Conservation (phyloP, 2,888 invertebrate genomes). For the Melipona beecheii region DNA sequence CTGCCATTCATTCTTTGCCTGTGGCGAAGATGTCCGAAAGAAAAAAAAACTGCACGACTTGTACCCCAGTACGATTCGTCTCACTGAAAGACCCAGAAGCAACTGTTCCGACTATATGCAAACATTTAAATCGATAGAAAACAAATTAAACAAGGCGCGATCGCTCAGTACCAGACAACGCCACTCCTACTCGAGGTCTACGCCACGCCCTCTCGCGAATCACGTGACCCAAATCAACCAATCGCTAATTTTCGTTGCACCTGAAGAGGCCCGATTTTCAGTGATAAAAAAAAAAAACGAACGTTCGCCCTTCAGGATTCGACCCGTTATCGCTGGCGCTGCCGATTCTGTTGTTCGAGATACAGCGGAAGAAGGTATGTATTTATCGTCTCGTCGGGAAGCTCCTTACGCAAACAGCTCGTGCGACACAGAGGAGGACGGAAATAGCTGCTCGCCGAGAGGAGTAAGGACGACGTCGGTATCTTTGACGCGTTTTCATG, state of each 20-base stretch:
- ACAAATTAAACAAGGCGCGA: too few species aligned
- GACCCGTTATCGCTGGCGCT: not conserved
- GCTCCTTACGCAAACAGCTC: constrained; percentile 9
- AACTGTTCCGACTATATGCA: too few species aligned
- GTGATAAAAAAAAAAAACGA: not conserved
- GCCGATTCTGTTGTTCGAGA: constrained; percentile 30
- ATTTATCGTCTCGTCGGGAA: constrained; percentile 15
- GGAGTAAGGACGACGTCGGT: not conserved
- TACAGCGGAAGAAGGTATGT: constrained; percentile 18
- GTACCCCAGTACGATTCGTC: too few species aligned
- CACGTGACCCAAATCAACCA: too few species aligned
- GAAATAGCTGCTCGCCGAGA: not conserved
- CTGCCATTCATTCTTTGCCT: constrained; percentile 15
- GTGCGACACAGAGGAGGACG: not conserved
- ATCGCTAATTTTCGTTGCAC: too few species aligned
- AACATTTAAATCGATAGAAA: too few species aligned
- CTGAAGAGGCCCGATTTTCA: too few species aligned
- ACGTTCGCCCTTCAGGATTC: constrained; percentile 22
- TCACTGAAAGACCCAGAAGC: too few species aligned
- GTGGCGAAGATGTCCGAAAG: constrained; percentile 20
- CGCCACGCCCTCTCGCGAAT: too few species aligned
- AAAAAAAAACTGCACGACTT: too few species aligned
- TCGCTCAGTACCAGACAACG: too few species aligned
- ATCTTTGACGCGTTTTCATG: not conserved
- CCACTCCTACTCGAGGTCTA: too few species aligned